Percentiles rank a stretch among this genome's conserved stretches.
Conservation (phyloP, 1,140 invertebrate genomes). For the Meloidogyne chitwoodi region DNA sequence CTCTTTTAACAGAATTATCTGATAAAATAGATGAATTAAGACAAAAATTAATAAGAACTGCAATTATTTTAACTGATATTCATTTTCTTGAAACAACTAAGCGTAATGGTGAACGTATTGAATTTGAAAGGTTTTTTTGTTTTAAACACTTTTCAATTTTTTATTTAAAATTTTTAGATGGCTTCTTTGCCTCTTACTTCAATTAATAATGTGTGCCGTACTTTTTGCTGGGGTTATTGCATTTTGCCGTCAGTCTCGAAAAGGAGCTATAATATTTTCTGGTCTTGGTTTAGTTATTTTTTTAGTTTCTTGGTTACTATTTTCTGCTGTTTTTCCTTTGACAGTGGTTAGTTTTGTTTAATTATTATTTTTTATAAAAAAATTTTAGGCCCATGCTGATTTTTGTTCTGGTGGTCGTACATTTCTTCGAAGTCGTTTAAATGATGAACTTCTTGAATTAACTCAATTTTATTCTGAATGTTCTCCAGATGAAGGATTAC, state of each 20-base stretch:
- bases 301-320: slow-evolving; percentile 38
- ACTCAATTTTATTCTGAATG: slow-evolving; percentile 32
- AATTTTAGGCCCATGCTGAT: slow-evolving; percentile 31
- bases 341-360: slow-evolving; percentile 22
- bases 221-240: slow-evolving; percentile 42
- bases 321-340: slow-evolving; percentile 42
- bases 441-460: slow-evolving; percentile 32
- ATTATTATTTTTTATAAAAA: neutral
- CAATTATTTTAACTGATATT: slow-evolving; percentile 13
- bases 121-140: slow-evolving; percentile 27
- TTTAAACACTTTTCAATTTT: neutral
- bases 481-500: slow-evolving; percentile 2
- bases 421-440: slow-evolving; percentile 25
- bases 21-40: slow-evolving; percentile 31
- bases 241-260: slow-evolving; percentile 38
- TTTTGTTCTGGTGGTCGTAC: slow-evolving; percentile 24
- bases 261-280: slow-evolving; percentile 35
- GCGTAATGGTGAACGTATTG: slow-evolving; percentile 18
- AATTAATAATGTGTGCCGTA: slow-evolving; percentile 38
- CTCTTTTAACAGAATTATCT: slow-evolving; percentile 23
- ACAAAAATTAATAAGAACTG: slow-evolving; percentile 8
- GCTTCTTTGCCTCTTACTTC: slow-evolving; percentile 32
- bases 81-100: slow-evolving; percentile 20
- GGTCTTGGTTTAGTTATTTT: slow-evolving; percentile 44
- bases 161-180: slow-evolving; percentile 25